phyloP scores from a whole-genome alignment of 2,888 invertebrate genomes.

The Drosophila setosimentum region DNA sequence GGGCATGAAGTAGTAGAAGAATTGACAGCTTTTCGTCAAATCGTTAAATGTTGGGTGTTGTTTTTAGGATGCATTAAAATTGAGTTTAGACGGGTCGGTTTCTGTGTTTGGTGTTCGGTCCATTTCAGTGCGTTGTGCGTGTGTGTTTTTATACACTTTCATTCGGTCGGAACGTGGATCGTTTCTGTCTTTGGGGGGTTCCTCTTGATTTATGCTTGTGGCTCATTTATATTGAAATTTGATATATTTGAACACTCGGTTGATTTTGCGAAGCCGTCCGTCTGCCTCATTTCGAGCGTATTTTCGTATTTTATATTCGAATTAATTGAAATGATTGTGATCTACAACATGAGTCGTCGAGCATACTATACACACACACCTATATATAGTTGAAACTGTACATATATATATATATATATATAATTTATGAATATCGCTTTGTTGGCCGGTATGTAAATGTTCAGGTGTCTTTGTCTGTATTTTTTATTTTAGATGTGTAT shows the following conservation, averaged over 20 bases:
- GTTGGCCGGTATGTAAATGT: slow-evolving; percentile 50
- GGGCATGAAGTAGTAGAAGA: not conserved
- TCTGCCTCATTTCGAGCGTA: slow-evolving; percentile 48
- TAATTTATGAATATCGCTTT: slow-evolving; percentile 69
- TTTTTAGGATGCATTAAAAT: slow-evolving; percentile 62
- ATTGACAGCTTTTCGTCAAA: slow-evolving; percentile 75
- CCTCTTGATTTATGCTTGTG: slow-evolving; percentile 72
- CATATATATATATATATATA: slow-evolving; percentile 25
- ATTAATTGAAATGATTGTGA: slow-evolving; percentile 80
- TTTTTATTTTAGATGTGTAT: slow-evolving; percentile 49
- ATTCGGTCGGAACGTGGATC: slow-evolving; percentile 30
- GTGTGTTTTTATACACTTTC: slow-evolving; percentile 62
- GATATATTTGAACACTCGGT: slow-evolving; percentile 74
- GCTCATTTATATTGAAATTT: slow-evolving; percentile 79
- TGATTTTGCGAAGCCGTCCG: slow-evolving; percentile 73
- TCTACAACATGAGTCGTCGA: slow-evolving; percentile 69
- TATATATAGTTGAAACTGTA: slow-evolving; percentile 16
- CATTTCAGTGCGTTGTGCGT: slow-evolving; percentile 43
- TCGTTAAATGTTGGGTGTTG: slow-evolving; percentile 57
- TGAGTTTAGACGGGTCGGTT: slow-evolving; percentile 20
- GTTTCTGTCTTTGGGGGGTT: slow-evolving; percentile 40
- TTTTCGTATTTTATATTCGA: slow-evolving; percentile 75
- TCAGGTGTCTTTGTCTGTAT: slow-evolving; percentile 61
- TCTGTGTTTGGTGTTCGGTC: slow-evolving; percentile 12
- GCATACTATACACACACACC: slow-evolving; percentile 28